phyloP scores from a whole-genome alignment of 2,888 invertebrate species.

The Caradrina clavipalpis region DNA sequence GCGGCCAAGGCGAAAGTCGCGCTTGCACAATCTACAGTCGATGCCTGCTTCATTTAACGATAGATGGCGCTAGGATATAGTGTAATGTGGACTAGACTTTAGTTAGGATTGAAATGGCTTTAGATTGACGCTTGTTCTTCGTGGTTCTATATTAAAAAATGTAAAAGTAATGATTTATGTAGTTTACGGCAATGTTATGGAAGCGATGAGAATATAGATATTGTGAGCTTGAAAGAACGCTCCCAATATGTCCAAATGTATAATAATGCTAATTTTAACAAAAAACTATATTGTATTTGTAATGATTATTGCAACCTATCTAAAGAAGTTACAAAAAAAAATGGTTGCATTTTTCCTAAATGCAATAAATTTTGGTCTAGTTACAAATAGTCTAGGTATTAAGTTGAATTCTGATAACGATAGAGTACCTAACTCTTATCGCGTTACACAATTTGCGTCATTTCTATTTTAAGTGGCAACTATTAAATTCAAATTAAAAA shows the following conservation, averaged over 20 bases:
- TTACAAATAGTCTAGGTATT: conserved; percentile 12
- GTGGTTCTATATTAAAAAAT: background rate
- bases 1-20: conserved; percentile 72
- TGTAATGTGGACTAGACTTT: conserved; percentile 13
- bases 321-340: background rate
- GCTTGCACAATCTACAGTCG: conserved; percentile 57
- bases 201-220: too few species aligned
- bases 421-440: conserved; percentile 31
- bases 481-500: conserved; percentile 12
- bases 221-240: too few species aligned
- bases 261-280: too few species aligned
- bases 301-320: too few species aligned
- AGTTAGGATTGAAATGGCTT: background rate
- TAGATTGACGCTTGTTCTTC: background rate
- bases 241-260: too few species aligned
- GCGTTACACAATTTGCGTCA: conserved; percentile 38
- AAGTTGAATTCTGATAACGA: conserved; percentile 17
- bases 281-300: too few species aligned
- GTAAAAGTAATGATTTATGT: background rate
- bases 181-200: too few species aligned
- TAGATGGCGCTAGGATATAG: conserved; percentile 53
- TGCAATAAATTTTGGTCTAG: conserved; percentile 15
- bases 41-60: conserved; percentile 44
- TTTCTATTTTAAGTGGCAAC: conserved; percentile 17
- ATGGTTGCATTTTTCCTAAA: background rate